Base-by-base conservation (phyloP, 2,113 vertebrate genomes). In the Mus pahari region DNA sequence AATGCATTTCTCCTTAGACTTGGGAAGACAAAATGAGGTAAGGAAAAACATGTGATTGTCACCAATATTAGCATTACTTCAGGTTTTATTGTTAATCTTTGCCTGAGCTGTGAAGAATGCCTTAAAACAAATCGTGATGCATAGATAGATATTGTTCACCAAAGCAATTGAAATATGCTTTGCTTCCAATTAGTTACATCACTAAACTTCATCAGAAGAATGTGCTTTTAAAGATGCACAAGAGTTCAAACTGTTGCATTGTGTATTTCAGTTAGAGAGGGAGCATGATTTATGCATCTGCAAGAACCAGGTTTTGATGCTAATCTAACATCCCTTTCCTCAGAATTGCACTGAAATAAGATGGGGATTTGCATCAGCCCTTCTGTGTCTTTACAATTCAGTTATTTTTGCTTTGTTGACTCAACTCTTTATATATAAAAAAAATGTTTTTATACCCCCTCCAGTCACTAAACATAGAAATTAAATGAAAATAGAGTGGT, bases 381-480 rank as follows among this genome's bases (percentile, higher is more conserved):
- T 74, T 81, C 75, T 66, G 17, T 50, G 19, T 66, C 74, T 96
- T 92, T 33, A 66, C 39, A 86, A 88, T 87, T 92, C 5, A 89
- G 28, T 64, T 55, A 71, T 9, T 86, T 75, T 79, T 75, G 82
- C 83, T 94, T 78, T 71, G n/a, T 91, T 89, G 89, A 60, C 50
- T 91, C 53, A 20, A 73, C 86, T 86, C 39, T 82, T 53, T 17
- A 83, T n/a, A 86, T 48, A 48, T 48, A 48, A 4, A 74, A 89
- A 84, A 87, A 82, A 53, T 78, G 33, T 75, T 82, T 73, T 62
- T 50, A 94, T 77, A 58, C 26, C 62, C 48, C 74, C 91, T 91
- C 66, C 78, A 93, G 83, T 79, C 90, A 95, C 50, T 86, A 92
- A 81, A 68, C 5, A 90, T 66, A 91, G 86, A 55, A n/a, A 86